Evolutionary conservation across 1,140 invertebrate genomes (phyloP), one percentile per base, ranked within the genome.

Genomic region (Radopholus similis): DNA sequence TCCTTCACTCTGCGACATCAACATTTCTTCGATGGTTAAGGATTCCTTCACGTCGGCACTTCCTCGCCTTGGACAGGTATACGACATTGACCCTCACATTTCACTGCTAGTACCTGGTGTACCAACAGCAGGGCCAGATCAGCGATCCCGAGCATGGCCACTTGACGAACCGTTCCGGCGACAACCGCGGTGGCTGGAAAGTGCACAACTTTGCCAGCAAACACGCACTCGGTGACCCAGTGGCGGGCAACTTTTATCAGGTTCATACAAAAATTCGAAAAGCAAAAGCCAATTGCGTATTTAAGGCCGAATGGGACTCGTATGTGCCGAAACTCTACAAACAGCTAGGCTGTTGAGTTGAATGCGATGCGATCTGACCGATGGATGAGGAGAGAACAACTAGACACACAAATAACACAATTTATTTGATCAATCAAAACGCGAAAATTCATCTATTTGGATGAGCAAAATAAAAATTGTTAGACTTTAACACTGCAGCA

Each of bases 211-310:
- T 95, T 83, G 90, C 89, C 0, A 81, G 85, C 4, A 93, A 93
- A 74, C 90, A 94, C 76, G 87, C 89, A 0, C 84, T 95, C 15
- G 90, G 90, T 5, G 58, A 69, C 35, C 90, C 91, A 0, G 84
- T 95, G 53, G 91, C 91, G 49, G 92, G 90, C 8, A 95, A 94
- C 79, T 90, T 93, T 78, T 95, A 88, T 75, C 89, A 78, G 70
- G 68, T 70, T n/a, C n/a, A n/a, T n/a, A n/a, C n/a, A 62, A 42
- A 18, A 26, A 21, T 40, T 23, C 28, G 32, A 26, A 23, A 42
- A 11, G 2, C 34, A 2, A 56, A 58, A 15, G 28, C 26, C n/a
- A 11, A 44, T 38, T 30, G 23, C 15, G n/a, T 23, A 32, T 44
- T 58, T 30, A 30, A 70, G 82, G 92, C 93, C 4, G 85, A 92